These are phyloP conservation scores for Caenorhabditis imperialis DNA, from an alignment of 2,888 invertebrate species.

Conservation along the genomic window DNA sequence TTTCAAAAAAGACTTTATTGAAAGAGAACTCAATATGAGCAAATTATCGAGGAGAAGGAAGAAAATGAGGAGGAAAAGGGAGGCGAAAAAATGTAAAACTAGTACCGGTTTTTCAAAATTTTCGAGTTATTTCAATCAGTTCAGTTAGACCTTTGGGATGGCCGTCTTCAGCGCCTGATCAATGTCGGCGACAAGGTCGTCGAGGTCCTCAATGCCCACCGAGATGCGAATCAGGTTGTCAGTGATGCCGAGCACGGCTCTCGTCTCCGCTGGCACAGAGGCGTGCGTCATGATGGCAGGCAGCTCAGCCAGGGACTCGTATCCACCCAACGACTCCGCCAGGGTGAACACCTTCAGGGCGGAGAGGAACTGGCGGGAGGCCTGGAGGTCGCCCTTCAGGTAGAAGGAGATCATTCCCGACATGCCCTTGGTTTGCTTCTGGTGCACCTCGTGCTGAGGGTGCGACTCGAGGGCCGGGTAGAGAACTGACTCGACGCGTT, in stretches of 20 bases:
- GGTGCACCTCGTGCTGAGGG: constrained; percentile 87
- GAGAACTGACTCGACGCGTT: constrained; percentile 81
- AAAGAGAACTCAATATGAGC: constrained; percentile 30
- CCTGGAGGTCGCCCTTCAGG: constrained; percentile 85
- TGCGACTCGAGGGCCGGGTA: constrained; percentile 85
- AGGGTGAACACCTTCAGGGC: constrained; percentile 86
- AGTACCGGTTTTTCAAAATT: constrained; percentile 47
- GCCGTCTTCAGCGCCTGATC: constrained; percentile 85
- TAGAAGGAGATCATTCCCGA: constrained; percentile 94
- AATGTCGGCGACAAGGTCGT: constrained; percentile 89
- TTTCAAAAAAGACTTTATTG: constrained; percentile 1
- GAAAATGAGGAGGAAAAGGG: background rate
- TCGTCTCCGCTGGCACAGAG: constrained; percentile 86
- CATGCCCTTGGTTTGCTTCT: constrained; percentile 87
- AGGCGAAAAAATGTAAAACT: constrained; percentile 18
- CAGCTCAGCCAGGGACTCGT: constrained; percentile 92
- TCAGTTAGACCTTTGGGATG: constrained; percentile 35
- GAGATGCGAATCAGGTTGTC: constrained; percentile 89
- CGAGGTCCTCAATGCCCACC: constrained; percentile 89
- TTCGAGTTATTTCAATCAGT: constrained; percentile 16
- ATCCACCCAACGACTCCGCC: constrained; percentile 95
- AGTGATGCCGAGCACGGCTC: constrained; percentile 86
- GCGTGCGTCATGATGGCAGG: constrained; percentile 96
- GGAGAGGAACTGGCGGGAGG: constrained; percentile 86
- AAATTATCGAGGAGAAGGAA: background rate